phyloP scores from a whole-genome alignment of 2,113 vertebrate species.

The Talpa occidentalis region DNA sequence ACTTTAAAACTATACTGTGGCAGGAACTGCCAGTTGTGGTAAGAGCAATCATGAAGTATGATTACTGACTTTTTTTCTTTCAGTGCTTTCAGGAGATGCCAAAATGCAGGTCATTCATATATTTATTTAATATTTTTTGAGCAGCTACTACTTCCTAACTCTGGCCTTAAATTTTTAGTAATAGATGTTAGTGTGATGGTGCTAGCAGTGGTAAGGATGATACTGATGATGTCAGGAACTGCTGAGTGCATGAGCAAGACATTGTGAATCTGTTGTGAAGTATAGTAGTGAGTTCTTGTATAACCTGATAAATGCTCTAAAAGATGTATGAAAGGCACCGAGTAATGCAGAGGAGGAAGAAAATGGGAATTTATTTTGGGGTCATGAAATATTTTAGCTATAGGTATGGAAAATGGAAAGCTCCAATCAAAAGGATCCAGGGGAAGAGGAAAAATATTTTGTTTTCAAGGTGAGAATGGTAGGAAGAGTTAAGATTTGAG shows the following conservation, averaged over 20 bases:
- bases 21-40: background rate
- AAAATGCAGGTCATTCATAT: background rate
- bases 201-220: background rate
- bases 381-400: background rate
- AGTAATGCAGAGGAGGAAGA: background rate
- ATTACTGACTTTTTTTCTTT: background rate
- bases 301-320: background rate
- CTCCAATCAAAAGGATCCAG: background rate
- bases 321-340: background rate
- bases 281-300: background rate
- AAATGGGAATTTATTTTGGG: background rate
- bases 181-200: background rate
- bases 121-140: background rate
- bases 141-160: background rate
- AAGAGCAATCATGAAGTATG: background rate
- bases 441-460: background rate
- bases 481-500: background rate
- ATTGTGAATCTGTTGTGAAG: background rate
- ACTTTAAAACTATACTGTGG: background rate
- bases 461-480: background rate
- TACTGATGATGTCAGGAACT: background rate
- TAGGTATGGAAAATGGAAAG: background rate
- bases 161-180: background rate
- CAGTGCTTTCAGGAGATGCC: background rate
- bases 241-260: background rate